Conservation (phyloP, 2,113 vertebrate genomes). For the Fregata magnificens region DNA sequence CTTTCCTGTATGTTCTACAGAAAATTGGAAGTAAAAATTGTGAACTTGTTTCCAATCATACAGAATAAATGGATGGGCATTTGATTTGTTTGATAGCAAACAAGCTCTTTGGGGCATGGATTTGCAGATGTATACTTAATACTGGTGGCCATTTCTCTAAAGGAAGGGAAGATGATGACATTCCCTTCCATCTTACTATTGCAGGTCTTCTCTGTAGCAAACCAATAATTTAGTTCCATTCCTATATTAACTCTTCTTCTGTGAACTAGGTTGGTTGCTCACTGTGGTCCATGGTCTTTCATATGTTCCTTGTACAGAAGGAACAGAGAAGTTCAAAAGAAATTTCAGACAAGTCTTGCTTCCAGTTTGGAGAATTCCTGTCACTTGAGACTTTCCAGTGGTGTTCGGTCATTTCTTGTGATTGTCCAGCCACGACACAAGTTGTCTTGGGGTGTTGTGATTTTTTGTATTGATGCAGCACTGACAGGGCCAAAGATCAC, state of each 20-base stretch:
- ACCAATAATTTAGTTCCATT: not conserved
- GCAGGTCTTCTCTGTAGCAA: not conserved
- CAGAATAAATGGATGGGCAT: not conserved
- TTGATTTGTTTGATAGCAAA: not conserved
- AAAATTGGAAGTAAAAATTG: not conserved
- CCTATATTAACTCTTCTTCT: not conserved
- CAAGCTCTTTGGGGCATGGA: not conserved
- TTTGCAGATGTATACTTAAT: not conserved
- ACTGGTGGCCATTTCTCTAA: not conserved
- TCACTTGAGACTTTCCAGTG: not conserved
- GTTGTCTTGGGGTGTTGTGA: not conserved
- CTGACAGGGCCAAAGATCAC: not conserved
- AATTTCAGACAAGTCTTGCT: not conserved
- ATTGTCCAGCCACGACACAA: not conserved
- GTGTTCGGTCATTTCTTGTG: not conserved
- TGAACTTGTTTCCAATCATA: not conserved
- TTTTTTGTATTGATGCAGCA: not conserved
- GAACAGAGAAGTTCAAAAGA: not conserved
- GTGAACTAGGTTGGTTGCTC: not conserved
- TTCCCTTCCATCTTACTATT: not conserved
- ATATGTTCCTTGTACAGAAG: not conserved
- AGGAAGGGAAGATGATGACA: not conserved
- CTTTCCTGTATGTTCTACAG: not conserved
- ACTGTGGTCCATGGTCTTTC: not conserved
- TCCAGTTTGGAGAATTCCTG: not conserved